Evolutionary conservation across 2,888 invertebrate species (phyloP).

Genomic region (Minunthozetes semirufus): DNA sequence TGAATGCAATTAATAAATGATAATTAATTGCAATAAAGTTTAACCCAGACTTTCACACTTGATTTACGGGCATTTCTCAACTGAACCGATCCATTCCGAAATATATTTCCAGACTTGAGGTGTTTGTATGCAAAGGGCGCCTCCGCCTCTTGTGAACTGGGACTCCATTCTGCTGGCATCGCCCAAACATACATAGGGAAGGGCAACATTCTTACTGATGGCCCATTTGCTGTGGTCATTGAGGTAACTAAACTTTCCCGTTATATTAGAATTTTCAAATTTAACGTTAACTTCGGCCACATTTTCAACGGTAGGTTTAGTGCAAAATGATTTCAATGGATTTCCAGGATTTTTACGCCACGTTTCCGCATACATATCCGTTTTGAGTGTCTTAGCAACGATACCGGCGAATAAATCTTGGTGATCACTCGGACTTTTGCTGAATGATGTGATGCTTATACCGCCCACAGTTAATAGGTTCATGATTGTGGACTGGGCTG

Average conservation of each 20-base stretch:
- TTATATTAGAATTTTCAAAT: constrained; percentile 40
- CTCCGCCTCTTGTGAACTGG: constrained; percentile 73
- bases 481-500: neutral
- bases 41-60: too few species aligned
- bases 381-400: constrained; percentile 44
- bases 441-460: constrained; percentile 4
- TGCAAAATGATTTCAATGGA: constrained; percentile 47
- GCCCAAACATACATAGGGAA: constrained; percentile 49
- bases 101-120: constrained; percentile 60
- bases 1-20: too few species aligned
- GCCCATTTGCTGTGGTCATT: constrained; percentile 47
- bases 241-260: constrained; percentile 34
- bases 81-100: constrained; percentile 45
- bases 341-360: constrained; percentile 50
- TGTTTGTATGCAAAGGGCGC: constrained; percentile 69
- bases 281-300: constrained; percentile 41
- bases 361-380: constrained; percentile 48
- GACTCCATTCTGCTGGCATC: constrained; percentile 52
- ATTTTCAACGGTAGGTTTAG: constrained; percentile 42
- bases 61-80: neutral
- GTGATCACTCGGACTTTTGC: neutral
- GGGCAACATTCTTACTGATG: constrained; percentile 41
- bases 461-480: neutral
- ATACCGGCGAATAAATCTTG: constrained; percentile 45
- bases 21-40: too few species aligned